Evolutionary conservation across 2,797 vertebrate species (phyloP).

Genomic region (Varecia variegata): DNA sequence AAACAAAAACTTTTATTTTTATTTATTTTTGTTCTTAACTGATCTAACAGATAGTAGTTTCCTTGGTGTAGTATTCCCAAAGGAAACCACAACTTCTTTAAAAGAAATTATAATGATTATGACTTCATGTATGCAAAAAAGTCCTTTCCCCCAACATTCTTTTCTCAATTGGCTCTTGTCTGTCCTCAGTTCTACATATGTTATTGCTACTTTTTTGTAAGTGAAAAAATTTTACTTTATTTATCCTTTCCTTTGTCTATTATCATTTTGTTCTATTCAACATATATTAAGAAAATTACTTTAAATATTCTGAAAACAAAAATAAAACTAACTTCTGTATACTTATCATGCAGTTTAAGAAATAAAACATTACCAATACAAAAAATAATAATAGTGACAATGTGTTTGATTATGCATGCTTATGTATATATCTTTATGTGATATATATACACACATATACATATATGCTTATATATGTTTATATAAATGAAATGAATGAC

Average conservation of each 20-base stretch:
- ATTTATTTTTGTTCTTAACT: no score
- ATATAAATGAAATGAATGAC: no score
- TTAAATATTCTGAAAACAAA: constrained; percentile 37
- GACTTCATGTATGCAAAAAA: constrained; percentile 35
- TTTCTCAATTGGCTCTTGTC: constrained; percentile 15
- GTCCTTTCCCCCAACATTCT: background rate
- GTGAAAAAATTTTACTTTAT: background rate
- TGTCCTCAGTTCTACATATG: background rate
- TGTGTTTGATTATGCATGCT: no score
- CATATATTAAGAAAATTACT: background rate
- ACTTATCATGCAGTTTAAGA: background rate
- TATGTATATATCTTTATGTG: no score
- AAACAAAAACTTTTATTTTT: no score
- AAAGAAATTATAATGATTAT: constrained; percentile 41
- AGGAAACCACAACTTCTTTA: constrained; percentile 41
- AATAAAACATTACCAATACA: background rate
- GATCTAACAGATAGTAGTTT: background rate
- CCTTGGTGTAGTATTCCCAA: constrained; percentile 38
- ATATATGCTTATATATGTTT: no score
- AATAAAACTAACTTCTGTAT: background rate
- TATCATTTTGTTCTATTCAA: background rate
- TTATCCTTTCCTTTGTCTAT: background rate
- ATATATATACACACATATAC: no score
- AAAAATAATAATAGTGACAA: no score
- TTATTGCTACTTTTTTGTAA: background rate